phyloP scores from a whole-genome alignment of 1,140 invertebrate species.

The Battus philenor region DNA sequence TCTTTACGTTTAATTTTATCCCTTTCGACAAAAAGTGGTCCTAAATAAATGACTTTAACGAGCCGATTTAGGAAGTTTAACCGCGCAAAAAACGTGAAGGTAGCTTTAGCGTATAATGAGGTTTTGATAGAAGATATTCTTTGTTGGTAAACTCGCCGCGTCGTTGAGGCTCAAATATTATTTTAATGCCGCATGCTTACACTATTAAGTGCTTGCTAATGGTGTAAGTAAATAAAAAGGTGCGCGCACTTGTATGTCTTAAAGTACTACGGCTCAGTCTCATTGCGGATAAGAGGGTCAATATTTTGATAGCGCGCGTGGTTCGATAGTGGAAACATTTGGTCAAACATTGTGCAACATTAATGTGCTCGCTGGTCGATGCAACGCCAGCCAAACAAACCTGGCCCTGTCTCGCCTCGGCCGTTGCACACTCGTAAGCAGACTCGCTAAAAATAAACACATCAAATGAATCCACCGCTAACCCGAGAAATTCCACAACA shows the following conservation, averaged over 20 bases:
- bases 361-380: conserved; percentile 46
- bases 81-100: conserved; percentile 44
- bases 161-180: conserved; percentile 54
- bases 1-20: conserved; percentile 52
- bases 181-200: conserved; percentile 51
- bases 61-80: conserved; percentile 35
- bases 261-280: conserved; percentile 50
- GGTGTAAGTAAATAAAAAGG: conserved; percentile 58
- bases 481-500: conserved; percentile 54
- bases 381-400: conserved; percentile 48
- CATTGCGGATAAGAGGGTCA: conserved; percentile 64
- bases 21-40: conserved; percentile 54
- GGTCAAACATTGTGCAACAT: conserved; percentile 66
- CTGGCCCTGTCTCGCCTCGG: conserved; percentile 36
- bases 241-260: conserved; percentile 56
- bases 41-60: conserved; percentile 62
- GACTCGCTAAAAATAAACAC: conserved; percentile 48
- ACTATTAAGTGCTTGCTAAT: conserved; percentile 61
- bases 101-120: conserved; percentile 41
- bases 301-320: conserved; percentile 71
- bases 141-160: conserved; percentile 34
- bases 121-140: conserved; percentile 50
- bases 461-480: conserved; percentile 54
- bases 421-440: conserved; percentile 18
- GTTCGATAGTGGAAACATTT: conserved; percentile 60